Evolutionary conservation across 2,888 invertebrate species (phyloP), one percentile per base, ranked within the genome.

Genomic region (Yponomeuta plumbellus): DNA sequence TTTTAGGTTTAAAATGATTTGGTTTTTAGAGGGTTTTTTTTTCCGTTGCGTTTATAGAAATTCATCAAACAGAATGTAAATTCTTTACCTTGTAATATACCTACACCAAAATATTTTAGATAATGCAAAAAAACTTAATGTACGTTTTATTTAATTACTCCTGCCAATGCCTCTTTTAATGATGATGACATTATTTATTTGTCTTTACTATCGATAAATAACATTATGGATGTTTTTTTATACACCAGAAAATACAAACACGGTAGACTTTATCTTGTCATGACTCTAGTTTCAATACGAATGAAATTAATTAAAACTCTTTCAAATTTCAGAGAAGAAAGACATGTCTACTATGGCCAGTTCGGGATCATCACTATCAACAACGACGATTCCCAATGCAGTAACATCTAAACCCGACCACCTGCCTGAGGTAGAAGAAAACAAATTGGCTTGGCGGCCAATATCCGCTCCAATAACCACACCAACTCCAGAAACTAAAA

Each of bases 321-420:
- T 17, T 52, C 44, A 52, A 39, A 40, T 86, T 90, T 71, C 85
- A 90, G 90, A 85, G 67, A 86, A 83, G 59, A 82, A 79, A 73
- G 79, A 82, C 72, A 74, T 75, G 13, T 39, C 65, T 17, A 57
- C 20, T 6, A 59, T 20, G n/a, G 11, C 20, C 58, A 65, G 17
- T 17, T 52, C 44, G 1, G 44, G 17, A 52, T 1, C 52, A 65
- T 8, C 26, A 21, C 4, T 40, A 26, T 26, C 64, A 52, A 65
- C 57, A 56, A 22, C 11, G 64, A 26, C 63, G 39, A 44, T 23
- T 8, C 6, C 20, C 5, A 65, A 63, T 20, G 44, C 39, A 5
- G 13, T 63, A 4, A 63, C 63, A 20, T 10, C 4, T 20, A 63
- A 40, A 63, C 17, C 34, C 13, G 10, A 34, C 34, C 34, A 34